phyloP scores from a whole-genome alignment of 2,797 vertebrate genomes.

The Sebastes nivosus region DNA sequence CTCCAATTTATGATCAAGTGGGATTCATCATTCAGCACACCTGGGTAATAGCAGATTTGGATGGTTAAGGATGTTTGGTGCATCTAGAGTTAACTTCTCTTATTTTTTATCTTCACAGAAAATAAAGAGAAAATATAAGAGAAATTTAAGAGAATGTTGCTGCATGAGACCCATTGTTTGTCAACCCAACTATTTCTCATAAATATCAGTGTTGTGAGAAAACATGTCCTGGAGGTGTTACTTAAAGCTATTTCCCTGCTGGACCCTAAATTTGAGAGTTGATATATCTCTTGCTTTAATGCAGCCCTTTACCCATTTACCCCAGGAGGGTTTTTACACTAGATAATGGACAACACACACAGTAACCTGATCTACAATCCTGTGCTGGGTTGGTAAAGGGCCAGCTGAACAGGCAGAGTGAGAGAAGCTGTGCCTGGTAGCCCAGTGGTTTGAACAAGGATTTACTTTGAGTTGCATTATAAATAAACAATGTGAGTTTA shows the following conservation, averaged over 20 bases:
- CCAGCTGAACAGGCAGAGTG: constrained; percentile 47
- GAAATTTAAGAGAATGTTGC: too few relatives aligned
- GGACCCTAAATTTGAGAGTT: constrained; percentile 45
- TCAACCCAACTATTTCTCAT: neutral
- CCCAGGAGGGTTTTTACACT: constrained; percentile 68
- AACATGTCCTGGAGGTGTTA: constrained; percentile 5
- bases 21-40: too few relatives aligned
- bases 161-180: neutral
- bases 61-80: too few relatives aligned
- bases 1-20: too few relatives aligned
- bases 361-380: constrained; percentile 72
- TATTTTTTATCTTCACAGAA: too few relatives aligned
- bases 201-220: neutral
- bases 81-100: too few relatives aligned
- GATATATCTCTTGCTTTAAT: constrained; percentile 52
- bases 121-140: too few relatives aligned
- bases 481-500: neutral
- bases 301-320: constrained; percentile 43
- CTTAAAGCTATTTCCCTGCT: constrained; percentile 22
- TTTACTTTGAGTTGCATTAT: neutral
- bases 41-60: too few relatives aligned
- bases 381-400: constrained; percentile 48
- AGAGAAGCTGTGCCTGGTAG: constrained; percentile 6
- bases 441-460: neutral
- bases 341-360: constrained; percentile 68